A percentile compares a stretch with the other conserved stretches of the same genome.
Conservation (phyloP, 2,888 invertebrate genomes). For the Sisyra terminalis region DNA sequence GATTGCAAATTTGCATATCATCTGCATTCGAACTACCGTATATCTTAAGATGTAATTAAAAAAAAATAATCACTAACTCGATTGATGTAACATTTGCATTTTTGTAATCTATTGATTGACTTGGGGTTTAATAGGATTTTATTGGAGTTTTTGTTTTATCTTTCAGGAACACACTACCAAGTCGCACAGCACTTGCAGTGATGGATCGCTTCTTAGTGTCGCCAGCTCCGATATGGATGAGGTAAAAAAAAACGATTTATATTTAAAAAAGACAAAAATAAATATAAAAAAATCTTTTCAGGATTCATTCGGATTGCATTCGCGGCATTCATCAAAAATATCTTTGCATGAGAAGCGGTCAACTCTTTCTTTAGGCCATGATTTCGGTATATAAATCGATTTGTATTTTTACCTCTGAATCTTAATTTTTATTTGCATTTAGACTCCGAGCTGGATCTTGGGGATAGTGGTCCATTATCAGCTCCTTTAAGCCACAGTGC, state of each 20-base stretch:
- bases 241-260: slow-evolving; percentile 19
- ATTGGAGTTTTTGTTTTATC: too few species aligned
- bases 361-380: not conserved
- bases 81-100: not conserved
- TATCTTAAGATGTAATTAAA: too few species aligned
- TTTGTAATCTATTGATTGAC: not conserved
- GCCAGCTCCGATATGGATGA: slow-evolving; percentile 64
- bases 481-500: slow-evolving; percentile 62
- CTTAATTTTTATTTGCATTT: slow-evolving; percentile 7
- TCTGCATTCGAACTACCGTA: too few species aligned
- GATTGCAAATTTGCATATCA: too few species aligned
- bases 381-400: not conserved
- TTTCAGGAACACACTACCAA: slow-evolving; percentile 30
- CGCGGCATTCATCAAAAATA: slow-evolving; percentile 24
- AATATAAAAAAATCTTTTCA: slow-evolving; percentile 14
- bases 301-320: slow-evolving; percentile 28
- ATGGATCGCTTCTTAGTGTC: slow-evolving; percentile 64
- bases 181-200: slow-evolving; percentile 43
- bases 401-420: not conserved
- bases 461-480: slow-evolving; percentile 33
- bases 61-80: too few species aligned
- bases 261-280: not conserved
- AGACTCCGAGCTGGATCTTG: slow-evolving; percentile 25
- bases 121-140: not conserved
- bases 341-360: slow-evolving; percentile 9